A percentile compares a stretch with the other conserved stretches of the same genome.
phyloP scores from a whole-genome alignment of 2,797 vertebrate species.

The Lutjanus argentimaculatus region DNA sequence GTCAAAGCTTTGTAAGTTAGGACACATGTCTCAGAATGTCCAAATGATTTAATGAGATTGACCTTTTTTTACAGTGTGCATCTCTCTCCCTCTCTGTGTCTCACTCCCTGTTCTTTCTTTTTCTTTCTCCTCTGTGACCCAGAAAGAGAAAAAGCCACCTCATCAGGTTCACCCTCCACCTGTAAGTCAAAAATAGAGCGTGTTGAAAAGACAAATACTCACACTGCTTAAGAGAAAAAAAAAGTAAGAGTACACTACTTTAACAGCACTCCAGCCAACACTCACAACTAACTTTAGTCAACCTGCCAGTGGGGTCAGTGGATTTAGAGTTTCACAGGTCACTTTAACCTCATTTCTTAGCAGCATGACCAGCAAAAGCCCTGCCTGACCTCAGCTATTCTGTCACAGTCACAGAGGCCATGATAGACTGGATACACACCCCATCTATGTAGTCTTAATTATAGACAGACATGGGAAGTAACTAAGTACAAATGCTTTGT shows the following conservation, averaged over 20 bases:
- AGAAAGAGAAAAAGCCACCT: conserved; percentile 74
- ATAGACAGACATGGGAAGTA: no score
- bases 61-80: conserved; percentile 38
- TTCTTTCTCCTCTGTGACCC: conserved; percentile 52
- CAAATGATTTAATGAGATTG: conserved; percentile 40
- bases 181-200: conserved; percentile 75
- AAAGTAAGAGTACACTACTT: conserved; percentile 23
- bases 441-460: no score
- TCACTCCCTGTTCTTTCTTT: conserved; percentile 4
- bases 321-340: conserved; percentile 36
- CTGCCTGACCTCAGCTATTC: background rate
- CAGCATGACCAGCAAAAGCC: background rate
- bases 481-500: no score
- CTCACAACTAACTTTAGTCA: conserved; percentile 36
- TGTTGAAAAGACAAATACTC: conserved; percentile 65
- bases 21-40: background rate
- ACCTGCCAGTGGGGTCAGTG: conserved; percentile 8
- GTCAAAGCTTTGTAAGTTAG: background rate
- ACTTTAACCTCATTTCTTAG: conserved; percentile 42
- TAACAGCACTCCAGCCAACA: conserved; percentile 1
- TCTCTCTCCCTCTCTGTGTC: background rate
- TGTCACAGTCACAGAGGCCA: background rate
- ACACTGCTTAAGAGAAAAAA: conserved; percentile 15
- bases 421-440: no score
- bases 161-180: conserved; percentile 75